These are phyloP conservation scores for Atrichornis clamosus DNA, from an alignment of 2,113 vertebrate species.

Conservation along the genomic window DNA sequence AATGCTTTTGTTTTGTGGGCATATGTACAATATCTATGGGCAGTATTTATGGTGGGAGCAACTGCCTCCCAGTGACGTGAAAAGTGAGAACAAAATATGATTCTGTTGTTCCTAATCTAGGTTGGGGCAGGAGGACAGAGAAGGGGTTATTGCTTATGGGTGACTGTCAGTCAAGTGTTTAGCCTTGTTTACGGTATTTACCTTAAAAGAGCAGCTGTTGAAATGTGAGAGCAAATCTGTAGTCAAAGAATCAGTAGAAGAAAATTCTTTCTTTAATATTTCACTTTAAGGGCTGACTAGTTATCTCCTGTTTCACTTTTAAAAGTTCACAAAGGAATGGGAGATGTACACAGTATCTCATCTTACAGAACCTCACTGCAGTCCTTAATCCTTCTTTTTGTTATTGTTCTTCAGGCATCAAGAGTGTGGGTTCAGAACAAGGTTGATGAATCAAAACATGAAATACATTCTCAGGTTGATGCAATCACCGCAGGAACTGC, in stretches of 20 bases:
- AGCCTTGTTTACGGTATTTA: not conserved
- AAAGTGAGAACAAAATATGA: not conserved
- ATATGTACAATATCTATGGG: not conserved
- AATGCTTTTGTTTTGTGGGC: not conserved
- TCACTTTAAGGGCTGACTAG: not conserved
- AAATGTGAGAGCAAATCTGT: not conserved
- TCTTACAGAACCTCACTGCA: not conserved
- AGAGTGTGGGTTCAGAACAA: slow-evolving; percentile 99
- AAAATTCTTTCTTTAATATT: not conserved
- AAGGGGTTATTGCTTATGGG: not conserved
- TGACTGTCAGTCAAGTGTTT: not conserved
- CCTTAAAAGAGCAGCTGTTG: not conserved
- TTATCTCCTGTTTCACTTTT: not conserved
- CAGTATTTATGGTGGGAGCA: not conserved
- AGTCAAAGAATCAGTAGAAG: not conserved
- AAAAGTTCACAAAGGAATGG: not conserved
- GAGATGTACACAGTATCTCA: not conserved
- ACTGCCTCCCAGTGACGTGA: not conserved
- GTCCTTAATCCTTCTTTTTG: not conserved
- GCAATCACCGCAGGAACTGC: slow-evolving; percentile 98
- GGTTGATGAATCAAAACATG: slow-evolving; percentile 98
- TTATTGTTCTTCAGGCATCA: slow-evolving; percentile 83
- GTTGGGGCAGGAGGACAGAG: not conserved
- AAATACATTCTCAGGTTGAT: slow-evolving; percentile 99
- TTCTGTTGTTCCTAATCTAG: not conserved